phyloP scores from a whole-genome alignment of 2,797 vertebrate species.

The Dendrocincla tyrannina region DNA sequence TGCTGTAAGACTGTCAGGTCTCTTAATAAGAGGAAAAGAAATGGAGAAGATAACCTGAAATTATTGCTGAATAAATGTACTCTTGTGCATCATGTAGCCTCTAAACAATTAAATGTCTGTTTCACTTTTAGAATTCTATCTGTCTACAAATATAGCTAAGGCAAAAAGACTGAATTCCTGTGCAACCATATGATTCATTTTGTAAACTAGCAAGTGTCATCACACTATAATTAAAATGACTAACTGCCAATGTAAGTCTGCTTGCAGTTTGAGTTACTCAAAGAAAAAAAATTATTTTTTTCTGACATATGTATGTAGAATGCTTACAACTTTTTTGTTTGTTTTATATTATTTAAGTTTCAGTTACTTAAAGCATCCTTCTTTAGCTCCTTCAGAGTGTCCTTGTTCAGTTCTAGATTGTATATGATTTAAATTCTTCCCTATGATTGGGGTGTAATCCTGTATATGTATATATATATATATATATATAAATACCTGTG shows the following conservation, averaged over 20 bases:
- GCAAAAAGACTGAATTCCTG: conserved; percentile 53
- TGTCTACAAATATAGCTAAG: conserved; percentile 18
- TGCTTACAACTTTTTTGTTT: neutral
- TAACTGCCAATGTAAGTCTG: conserved; percentile 52
- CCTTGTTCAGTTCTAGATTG: neutral
- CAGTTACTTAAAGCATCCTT: neutral
- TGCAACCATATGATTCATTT: conserved; percentile 59
- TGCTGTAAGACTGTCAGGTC: conserved; percentile 6
- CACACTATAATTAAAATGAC: conserved; percentile 66
- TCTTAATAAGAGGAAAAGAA: conserved; percentile 16
- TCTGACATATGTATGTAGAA: neutral
- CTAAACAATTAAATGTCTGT: conserved; percentile 48
- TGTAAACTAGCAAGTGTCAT: conserved; percentile 62
- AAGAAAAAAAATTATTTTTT: conserved; percentile 1
- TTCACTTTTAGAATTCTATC: conserved; percentile 43
- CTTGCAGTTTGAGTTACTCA: conserved; percentile 40
- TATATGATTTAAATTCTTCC: neutral
- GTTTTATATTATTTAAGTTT: neutral
- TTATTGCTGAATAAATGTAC: conserved; percentile 2
- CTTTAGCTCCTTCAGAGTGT: neutral
- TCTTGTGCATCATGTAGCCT: neutral
- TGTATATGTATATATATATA: neutral
- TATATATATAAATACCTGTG: neutral
- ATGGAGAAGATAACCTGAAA: conserved; percentile 19
- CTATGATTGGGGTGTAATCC: neutral